A percentile compares a stretch with the other conserved stretches of the same genome.
Evolutionary conservation across 1,140 invertebrate genomes (phyloP).

Genomic region (Eriocheir sinensis): DNA sequence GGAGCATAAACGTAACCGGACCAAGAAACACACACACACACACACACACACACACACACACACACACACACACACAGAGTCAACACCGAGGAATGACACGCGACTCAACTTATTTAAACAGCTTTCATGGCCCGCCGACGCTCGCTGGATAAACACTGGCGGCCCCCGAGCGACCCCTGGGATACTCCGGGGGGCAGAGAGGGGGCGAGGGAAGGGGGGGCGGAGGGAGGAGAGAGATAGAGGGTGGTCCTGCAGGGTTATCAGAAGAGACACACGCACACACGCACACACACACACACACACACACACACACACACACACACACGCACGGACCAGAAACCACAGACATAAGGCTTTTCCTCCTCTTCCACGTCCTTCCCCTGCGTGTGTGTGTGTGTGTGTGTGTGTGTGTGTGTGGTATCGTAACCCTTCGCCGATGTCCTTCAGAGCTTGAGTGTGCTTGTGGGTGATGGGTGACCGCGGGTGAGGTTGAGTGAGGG

Average conservation of each 20-base stretch:
- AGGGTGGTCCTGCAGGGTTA: too few species aligned
- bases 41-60: slow-evolving; percentile 40
- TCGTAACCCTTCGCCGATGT: background rate
- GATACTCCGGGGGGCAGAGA: background rate
- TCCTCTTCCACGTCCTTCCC: background rate
- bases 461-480: background rate
- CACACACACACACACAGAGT: slow-evolving; percentile 40
- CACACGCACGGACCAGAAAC: too few species aligned
- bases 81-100: slow-evolving; percentile 10
- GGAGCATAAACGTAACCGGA: too few species aligned
- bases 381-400: slow-evolving; percentile 4
- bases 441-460: background rate
- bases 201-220: background rate
- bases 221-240: background rate
- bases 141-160: background rate
- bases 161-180: too few species aligned
- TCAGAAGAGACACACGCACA: too few species aligned
- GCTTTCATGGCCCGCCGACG: slow-evolving; percentile 6
- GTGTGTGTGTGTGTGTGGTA: background rate
- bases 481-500: background rate
- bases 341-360: too few species aligned
- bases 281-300: too few species aligned
- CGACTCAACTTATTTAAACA: slow-evolving; percentile 37
- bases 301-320: too few species aligned
- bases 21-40: background rate